Conservation (phyloP, 23 tunicate species). For the Oikopleura vanhoeffeni region DNA sequence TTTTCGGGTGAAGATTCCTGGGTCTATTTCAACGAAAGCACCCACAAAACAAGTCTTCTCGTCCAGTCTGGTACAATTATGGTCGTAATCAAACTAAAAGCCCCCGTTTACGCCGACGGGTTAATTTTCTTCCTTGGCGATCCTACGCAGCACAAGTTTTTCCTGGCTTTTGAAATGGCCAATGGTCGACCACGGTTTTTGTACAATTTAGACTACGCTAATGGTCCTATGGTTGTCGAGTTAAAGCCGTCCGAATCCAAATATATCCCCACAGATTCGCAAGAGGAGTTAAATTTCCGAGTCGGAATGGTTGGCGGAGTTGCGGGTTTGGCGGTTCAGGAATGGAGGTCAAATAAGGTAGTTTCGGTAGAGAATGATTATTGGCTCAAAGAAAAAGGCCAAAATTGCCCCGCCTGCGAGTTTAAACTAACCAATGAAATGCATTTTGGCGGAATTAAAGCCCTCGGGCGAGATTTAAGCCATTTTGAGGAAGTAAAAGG, state of each 20-base stretch:
- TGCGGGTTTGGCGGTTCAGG: conserved; percentile 7
- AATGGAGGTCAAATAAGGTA: not conserved
- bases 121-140: conserved; percentile 4
- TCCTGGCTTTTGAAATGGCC: conserved; percentile 47
- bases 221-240: conserved; percentile 19
- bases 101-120: not conserved
- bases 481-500: not conserved
- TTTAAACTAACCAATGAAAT: not conserved
- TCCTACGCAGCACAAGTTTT: conserved; percentile 29
- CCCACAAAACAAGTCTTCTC: not conserved
- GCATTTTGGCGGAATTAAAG: not conserved
- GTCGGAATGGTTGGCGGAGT: conserved; percentile 14
- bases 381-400: not conserved
- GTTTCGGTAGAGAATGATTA: conserved; percentile 2
- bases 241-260: not conserved
- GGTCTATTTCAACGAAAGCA: not conserved
- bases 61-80: not conserved
- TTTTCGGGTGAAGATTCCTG: conserved; percentile 9
- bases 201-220: conserved; percentile 50
- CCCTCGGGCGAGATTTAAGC: not conserved
- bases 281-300: not conserved
- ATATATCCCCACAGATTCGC: not conserved
- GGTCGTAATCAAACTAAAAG: not conserved
- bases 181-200: conserved; percentile 33
- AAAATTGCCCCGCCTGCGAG: conserved; percentile 10